phyloP scores from a whole-genome alignment of 2,888 invertebrate species.

The Smittia aterrima region DNA sequence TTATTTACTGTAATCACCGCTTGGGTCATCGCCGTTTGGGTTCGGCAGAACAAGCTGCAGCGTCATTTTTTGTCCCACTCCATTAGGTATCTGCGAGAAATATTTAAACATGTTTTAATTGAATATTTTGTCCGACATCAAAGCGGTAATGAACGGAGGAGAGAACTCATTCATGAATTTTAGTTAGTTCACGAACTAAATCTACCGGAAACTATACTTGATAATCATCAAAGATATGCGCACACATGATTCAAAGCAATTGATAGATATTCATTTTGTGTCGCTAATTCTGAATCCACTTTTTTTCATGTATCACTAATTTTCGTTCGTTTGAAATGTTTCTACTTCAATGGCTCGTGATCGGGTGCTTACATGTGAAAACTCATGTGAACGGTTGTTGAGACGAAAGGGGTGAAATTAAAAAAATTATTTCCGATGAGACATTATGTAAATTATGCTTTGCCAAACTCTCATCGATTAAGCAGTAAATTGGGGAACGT shows the following conservation, averaged over 20 bases:
- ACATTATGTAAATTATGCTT: neutral
- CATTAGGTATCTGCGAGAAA: conserved; percentile 5
- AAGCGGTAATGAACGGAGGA: conserved; percentile 18
- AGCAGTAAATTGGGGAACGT: neutral
- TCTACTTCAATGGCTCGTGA: conserved; percentile 19
- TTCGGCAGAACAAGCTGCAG: conserved; percentile 27
- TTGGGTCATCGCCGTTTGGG: neutral
- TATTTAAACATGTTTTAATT: neutral
- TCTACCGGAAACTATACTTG: conserved; percentile 34
- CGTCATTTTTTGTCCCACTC: conserved; percentile 7
- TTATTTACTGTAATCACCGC: conserved; percentile 13
- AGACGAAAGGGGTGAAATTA: neutral
- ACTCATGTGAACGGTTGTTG: neutral
- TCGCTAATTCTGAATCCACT: conserved; percentile 22
- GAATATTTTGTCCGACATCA: conserved; percentile 15
- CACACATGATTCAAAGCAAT: conserved; percentile 1
- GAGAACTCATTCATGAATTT: conserved; percentile 7
- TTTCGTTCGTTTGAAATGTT: conserved; percentile 38
- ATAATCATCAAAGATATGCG: conserved; percentile 33
- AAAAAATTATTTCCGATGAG: conserved; percentile 2
- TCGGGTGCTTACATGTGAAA: neutral
- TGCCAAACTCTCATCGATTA: neutral
- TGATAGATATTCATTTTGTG: conserved; percentile 11
- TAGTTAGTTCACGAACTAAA: conserved; percentile 32
- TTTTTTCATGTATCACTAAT: conserved; percentile 34